These are phyloP conservation scores for Meteorus cinctellus DNA, from an alignment of 2,888 invertebrate species.

Conservation along the genomic window DNA sequence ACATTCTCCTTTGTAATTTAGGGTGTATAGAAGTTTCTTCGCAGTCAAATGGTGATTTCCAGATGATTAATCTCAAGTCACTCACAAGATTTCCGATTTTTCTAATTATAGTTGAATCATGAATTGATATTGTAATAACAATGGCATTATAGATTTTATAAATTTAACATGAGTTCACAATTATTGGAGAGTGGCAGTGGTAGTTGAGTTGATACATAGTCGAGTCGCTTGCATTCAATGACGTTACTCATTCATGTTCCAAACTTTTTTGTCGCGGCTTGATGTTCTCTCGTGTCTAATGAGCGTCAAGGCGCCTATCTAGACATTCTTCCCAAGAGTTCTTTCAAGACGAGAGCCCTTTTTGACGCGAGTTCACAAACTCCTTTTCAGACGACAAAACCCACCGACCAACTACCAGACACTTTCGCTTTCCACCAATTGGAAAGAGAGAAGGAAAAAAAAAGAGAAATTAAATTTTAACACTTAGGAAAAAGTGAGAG, in stretches of 20 bases:
- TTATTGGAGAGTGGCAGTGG: neutral
- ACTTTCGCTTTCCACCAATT: neutral
- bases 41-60: neutral
- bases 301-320: constrained; percentile 12
- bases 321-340: constrained; percentile 12
- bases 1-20: neutral
- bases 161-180: neutral
- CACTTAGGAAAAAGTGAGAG: neutral
- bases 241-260: neutral
- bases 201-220: neutral
- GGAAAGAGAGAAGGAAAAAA: neutral
- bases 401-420: neutral
- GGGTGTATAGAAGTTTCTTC: constrained; percentile 1
- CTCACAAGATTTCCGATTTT: neutral
- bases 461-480: neutral
- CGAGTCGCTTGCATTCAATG: constrained; percentile 13
- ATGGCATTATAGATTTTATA: neutral
- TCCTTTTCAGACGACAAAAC: neutral
- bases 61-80: neutral
- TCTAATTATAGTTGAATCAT: too few species aligned
- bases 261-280: neutral
- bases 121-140: too few species aligned
- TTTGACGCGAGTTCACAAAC: constrained; percentile 8
- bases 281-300: neutral
- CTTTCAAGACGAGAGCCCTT: constrained; percentile 12